Evolutionary conservation across 2,888 invertebrate genomes (phyloP).

Genomic region (Cordylochernes scorpioides): DNA sequence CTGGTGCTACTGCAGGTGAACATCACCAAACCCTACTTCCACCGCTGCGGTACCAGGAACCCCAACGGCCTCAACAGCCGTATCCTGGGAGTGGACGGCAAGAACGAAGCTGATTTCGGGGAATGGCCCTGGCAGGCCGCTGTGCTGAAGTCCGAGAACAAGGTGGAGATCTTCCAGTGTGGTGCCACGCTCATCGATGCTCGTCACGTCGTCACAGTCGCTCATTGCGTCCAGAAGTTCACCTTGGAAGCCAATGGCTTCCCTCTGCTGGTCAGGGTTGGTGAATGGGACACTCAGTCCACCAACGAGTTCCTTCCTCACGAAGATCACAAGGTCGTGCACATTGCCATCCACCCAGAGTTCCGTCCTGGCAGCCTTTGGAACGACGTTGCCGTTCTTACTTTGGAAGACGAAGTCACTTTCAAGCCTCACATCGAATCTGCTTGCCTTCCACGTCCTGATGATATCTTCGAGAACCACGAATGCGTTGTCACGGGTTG

Average conservation of each 20-base stretch:
- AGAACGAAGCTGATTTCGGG: slow-evolving; percentile 34
- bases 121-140: slow-evolving; percentile 37
- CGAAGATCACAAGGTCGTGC: slow-evolving; percentile 32
- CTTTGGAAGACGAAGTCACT: slow-evolving; percentile 33
- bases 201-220: slow-evolving; percentile 45
- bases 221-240: slow-evolving; percentile 38
- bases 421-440: slow-evolving; percentile 40
- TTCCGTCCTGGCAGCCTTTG: slow-evolving; percentile 30
- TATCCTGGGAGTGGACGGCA: slow-evolving; percentile 34
- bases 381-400: slow-evolving; percentile 45
- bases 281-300: slow-evolving; percentile 57
- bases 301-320: slow-evolving; percentile 38
- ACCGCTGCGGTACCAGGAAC: slow-evolving; percentile 40
- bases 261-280: slow-evolving; percentile 34
- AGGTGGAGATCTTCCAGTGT: slow-evolving; percentile 35
- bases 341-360: slow-evolving; percentile 21
- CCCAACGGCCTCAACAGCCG: slow-evolving; percentile 41
- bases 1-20: too few species aligned
- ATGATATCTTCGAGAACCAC: slow-evolving; percentile 26
- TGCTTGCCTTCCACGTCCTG: slow-evolving; percentile 34
- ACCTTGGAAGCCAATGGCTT: slow-evolving; percentile 6
- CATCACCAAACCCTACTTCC: slow-evolving; percentile 11
- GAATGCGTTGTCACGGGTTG: slow-evolving; percentile 43
- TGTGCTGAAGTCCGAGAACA: slow-evolving; percentile 14
- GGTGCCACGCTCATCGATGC: slow-evolving; percentile 54